A percentile compares a stretch with the other conserved stretches of the same genome.
phyloP scores from a whole-genome alignment of 2,113 vertebrate genomes.

The Phrynosoma platyrhinos region DNA sequence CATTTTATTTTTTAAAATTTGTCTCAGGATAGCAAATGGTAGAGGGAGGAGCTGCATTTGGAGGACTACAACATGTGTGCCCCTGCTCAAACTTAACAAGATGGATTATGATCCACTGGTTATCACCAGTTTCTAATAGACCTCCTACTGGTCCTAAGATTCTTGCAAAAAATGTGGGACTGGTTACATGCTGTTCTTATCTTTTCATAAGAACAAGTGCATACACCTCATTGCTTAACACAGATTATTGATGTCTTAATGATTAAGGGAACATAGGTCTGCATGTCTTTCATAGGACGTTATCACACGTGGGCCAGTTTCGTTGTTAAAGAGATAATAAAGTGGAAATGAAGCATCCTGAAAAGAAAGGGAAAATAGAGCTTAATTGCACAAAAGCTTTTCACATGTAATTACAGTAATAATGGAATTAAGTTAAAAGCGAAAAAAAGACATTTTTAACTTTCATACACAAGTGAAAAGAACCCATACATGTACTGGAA shows the following conservation, averaged over 20 bases:
- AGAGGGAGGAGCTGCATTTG: not conserved
- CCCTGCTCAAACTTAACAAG: not conserved
- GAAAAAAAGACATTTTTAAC: too few relatives aligned
- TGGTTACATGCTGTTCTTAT: not conserved
- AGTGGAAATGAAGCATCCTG: too few relatives aligned
- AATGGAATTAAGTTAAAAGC: too few relatives aligned
- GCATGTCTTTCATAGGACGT: too few relatives aligned
- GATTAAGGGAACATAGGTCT: not conserved
- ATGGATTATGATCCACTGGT: too few relatives aligned
- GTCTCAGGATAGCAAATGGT: not conserved
- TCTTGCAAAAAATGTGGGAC: not conserved
- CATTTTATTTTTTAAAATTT: not conserved
- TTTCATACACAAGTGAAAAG: too few relatives aligned
- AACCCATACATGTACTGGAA: too few relatives aligned
- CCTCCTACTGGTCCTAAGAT: not conserved
- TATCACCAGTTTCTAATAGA: not conserved
- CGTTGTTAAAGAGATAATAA: too few relatives aligned
- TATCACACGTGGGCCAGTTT: too few relatives aligned
- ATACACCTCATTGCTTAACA: not conserved
- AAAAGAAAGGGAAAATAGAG: too few relatives aligned
- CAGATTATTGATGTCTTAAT: not conserved
- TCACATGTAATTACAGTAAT: too few relatives aligned
- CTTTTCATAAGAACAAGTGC: not conserved
- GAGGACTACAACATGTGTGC: not conserved
- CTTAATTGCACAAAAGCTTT: too few relatives aligned